Evolutionary conservation across 2,797 vertebrate genomes (phyloP).

Genomic region (Rhinoraja longicauda): DNA sequence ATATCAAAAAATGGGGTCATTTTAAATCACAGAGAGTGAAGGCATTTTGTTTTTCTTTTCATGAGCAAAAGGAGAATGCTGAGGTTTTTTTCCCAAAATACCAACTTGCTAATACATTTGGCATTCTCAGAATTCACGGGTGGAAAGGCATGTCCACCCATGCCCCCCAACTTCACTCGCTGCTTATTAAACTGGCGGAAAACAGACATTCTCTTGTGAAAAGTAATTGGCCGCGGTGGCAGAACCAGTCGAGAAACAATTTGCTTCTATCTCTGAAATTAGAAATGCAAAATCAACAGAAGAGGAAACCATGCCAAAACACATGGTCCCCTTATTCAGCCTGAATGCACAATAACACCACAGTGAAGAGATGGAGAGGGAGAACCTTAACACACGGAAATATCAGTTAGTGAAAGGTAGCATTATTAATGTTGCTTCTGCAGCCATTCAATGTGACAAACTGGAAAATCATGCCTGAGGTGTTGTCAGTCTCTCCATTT

Average conservation of each 20-base stretch:
- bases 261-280: slow-evolving; percentile 3
- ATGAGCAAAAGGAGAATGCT: background rate
- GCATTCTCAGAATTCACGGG: background rate
- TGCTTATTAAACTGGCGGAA: background rate
- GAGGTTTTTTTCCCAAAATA: background rate
- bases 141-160: background rate
- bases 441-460: background rate
- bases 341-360: background rate
- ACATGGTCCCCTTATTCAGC: background rate
- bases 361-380: background rate
- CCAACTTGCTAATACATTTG: background rate
- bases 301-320: background rate
- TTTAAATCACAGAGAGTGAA: background rate
- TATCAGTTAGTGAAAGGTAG: background rate
- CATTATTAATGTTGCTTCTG: background rate
- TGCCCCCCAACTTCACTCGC: background rate
- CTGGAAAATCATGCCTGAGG: background rate
- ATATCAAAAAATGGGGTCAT: background rate
- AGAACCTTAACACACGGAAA: background rate
- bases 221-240: background rate
- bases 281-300: background rate
- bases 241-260: background rate
- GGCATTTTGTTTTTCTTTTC: background rate
- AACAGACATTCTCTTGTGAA: background rate
- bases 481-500: background rate